Conservation (phyloP, 2,797 vertebrate species). For the Pseudochirops corinnae region DNA sequence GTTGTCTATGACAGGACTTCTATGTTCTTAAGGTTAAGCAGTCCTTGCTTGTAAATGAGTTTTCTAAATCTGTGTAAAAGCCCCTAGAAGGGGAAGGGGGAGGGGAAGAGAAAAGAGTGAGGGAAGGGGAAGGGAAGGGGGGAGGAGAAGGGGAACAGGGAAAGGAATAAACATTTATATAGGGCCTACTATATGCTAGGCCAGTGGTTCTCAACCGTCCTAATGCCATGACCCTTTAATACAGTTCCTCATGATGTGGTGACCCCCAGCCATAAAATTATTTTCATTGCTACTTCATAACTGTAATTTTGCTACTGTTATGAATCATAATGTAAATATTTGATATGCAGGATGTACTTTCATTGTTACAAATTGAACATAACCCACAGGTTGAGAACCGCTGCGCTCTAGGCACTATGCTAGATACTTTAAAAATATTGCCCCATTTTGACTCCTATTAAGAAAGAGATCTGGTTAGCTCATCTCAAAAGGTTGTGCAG, state of each 20-base stretch:
- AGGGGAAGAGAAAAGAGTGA: not conserved
- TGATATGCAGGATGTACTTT: too few relatives aligned
- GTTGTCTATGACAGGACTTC: not conserved
- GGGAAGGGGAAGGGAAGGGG: not conserved
- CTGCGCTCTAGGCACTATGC: not conserved
- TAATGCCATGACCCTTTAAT: too few relatives aligned
- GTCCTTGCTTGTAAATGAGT: not conserved
- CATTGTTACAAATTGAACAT: too few relatives aligned
- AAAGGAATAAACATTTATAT: not conserved
- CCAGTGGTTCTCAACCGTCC: too few relatives aligned
- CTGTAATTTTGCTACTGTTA: too few relatives aligned
- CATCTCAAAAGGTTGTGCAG: not conserved
- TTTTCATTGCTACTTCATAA: too few relatives aligned
- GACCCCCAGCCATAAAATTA: too few relatives aligned
- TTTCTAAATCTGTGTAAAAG: not conserved
- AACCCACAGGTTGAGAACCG: too few relatives aligned
- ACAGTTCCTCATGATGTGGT: too few relatives aligned
- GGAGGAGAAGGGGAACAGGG: not conserved
- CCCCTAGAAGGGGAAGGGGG: not conserved
- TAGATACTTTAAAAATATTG: not conserved
- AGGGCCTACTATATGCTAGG: not conserved
- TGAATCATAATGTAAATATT: too few relatives aligned
- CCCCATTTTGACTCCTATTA: not conserved
- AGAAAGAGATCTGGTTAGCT: not conserved
- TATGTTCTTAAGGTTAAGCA: not conserved